phyloP scores from a whole-genome alignment of 1,140 invertebrate species.

The Centruroides sculpturatus region DNA sequence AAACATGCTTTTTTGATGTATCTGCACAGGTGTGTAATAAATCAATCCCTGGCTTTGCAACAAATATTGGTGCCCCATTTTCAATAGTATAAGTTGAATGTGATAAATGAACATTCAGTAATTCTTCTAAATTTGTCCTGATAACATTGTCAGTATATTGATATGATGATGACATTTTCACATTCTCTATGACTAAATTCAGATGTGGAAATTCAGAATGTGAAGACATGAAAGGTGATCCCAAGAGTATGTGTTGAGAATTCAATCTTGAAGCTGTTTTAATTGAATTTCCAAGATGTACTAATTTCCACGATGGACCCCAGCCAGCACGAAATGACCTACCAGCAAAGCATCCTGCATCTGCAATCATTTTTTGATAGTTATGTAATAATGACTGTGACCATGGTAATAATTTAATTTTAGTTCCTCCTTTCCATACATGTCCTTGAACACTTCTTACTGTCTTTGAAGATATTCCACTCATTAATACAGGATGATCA shows the following conservation, averaged over 20 bases:
- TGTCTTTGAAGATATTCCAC: no score
- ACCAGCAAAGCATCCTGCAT: conserved; percentile 45
- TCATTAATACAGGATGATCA: no score
- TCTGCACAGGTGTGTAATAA: conserved; percentile 27
- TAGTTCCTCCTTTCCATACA: no score
- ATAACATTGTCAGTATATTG: not conserved
- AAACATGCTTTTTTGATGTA: conserved; percentile 16
- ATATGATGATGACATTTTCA: no score
- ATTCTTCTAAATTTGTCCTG: conserved; percentile 9
- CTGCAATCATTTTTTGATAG: conserved; percentile 39
- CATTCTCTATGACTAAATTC: no score
- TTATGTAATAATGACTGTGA: conserved; percentile 23
- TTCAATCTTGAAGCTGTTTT: not conserved
- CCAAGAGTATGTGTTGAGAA: no score
- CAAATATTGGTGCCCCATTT: conserved; percentile 24
- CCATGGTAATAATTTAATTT: conserved; percentile 15
- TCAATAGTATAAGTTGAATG: conserved; percentile 22
- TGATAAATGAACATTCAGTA: conserved; percentile 25
- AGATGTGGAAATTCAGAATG: no score
- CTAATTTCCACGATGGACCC: conserved; percentile 46
- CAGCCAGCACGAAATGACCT: conserved; percentile 57
- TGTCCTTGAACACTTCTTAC: no score
- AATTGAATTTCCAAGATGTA: conserved; percentile 13
- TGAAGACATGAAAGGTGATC: no score
- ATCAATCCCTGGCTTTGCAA: conserved; percentile 24